phyloP scores from a whole-genome alignment of 2,888 invertebrate genomes.

The Dolomedes plantarius region DNA sequence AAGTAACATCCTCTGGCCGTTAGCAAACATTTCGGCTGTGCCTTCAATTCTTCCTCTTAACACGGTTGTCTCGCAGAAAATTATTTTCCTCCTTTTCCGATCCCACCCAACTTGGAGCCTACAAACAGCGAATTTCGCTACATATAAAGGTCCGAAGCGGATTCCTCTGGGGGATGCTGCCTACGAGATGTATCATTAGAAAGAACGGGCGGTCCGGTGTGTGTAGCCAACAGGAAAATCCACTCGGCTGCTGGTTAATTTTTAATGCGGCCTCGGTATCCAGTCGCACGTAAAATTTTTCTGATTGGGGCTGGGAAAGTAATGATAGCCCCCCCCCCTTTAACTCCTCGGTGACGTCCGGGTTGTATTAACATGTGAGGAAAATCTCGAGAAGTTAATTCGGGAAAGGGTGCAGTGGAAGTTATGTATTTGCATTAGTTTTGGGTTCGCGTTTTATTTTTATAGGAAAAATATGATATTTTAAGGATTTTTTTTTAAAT shows the following conservation, averaged over 20 bases:
- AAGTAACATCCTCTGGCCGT: too few species aligned
- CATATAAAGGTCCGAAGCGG: too few species aligned
- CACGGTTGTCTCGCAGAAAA: neutral
- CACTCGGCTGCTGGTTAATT: constrained; percentile 63
- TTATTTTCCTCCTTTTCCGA: neutral
- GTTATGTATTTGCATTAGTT: too few species aligned
- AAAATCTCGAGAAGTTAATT: neutral
- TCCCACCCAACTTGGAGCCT: neutral
- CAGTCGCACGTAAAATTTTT: constrained; percentile 51
- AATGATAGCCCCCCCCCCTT: constrained; percentile 6
- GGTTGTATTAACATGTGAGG: neutral
- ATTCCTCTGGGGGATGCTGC: neutral
- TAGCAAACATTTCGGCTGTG: neutral
- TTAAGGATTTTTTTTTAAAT: too few species aligned
- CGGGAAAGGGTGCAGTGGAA: too few species aligned
- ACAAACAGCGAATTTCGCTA: too few species aligned
- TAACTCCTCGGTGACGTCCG: constrained; percentile 33
- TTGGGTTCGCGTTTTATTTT: too few species aligned
- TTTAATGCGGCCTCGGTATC: constrained; percentile 54
- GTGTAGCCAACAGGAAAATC: constrained; percentile 59
- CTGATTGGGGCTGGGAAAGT: constrained; percentile 37
- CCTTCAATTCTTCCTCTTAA: constrained; percentile 9
- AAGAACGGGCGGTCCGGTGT: neutral
- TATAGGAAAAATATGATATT: too few species aligned
- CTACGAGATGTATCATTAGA: neutral